Evolutionary conservation across 2,888 invertebrate species (phyloP), one percentile per base, ranked within the genome.

Genomic region (Crossocerus cetratus): DNA sequence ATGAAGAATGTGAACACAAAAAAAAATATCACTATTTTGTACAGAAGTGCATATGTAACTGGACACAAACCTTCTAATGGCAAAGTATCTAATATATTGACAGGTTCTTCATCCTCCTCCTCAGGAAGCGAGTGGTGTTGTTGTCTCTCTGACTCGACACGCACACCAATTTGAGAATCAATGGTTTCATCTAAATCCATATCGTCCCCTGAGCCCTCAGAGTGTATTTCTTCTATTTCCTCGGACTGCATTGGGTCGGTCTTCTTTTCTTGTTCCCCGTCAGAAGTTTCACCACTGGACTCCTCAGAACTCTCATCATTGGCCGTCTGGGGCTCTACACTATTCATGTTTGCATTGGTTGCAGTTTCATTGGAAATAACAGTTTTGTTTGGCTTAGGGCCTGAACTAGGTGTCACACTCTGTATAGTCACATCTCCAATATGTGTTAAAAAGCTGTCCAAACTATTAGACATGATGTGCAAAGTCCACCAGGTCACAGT

Each of bases 361-460:
- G 70, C 70, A 67, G 74, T 60, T 69, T 86, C 78, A 61, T 72
- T 74, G 43, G 80, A 59, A 69, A 78, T 75, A 60, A 70, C 75
- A 63, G 77, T 69, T 65, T 85, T 86, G 64, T 79, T 75, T 23
- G 86, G 72, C 67, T 86, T 82, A 53, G 85, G 72, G 69, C 82
- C 83, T 63, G 84, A 78, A 60, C 86, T 86, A 57, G 91, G 88
- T 73, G 89, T 84, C 70, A 91, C 91, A 56, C 92, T 90, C 86
- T 93, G 93, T 82, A 93, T 93, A 55, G 92, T 93, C 84, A 93
- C 93, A 91, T 93, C 93, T 82, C 93, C 93, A 75, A 93, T 92
- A 83, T 92, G 90, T 80, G 92, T 92, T 72, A 93, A 87, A 84
- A 92, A 91, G 76, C 92, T 92, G 86, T 93, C 92, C 91, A 93